These are phyloP conservation scores for Equus przewalskii DNA, from an alignment of 2,113 vertebrate genomes.

Conservation along the genomic window DNA sequence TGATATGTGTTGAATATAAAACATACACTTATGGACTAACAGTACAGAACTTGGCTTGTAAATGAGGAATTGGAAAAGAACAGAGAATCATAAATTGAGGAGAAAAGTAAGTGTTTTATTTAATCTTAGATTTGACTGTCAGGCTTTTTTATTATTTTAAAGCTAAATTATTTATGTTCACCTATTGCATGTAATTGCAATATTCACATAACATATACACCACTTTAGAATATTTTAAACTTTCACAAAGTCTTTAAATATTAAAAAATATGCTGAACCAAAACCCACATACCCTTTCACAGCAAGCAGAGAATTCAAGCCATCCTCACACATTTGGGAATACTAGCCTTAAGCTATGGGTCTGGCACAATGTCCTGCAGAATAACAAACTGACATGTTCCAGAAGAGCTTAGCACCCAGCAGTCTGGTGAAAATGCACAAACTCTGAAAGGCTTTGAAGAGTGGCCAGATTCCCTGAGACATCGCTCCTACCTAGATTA, in stretches of 20 bases:
- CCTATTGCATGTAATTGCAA: neutral
- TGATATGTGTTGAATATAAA: constrained; percentile 52
- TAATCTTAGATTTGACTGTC: neutral
- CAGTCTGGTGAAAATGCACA: neutral
- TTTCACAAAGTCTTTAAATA: neutral
- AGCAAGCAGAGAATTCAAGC: neutral
- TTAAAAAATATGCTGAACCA: neutral
- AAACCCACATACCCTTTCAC: neutral
- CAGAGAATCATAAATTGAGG: neutral
- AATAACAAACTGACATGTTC: constrained; percentile 64
- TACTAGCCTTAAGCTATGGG: neutral
- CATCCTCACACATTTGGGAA: neutral
- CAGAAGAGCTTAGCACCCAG: neutral
- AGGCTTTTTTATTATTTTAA: constrained; percentile 4
- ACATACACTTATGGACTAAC: neutral
- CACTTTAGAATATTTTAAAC: neutral
- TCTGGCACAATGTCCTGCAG: neutral
- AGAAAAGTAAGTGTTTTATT: constrained; percentile 64
- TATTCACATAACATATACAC: neutral
- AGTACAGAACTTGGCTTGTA: constrained; percentile 47
- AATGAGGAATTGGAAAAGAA: constrained; percentile 62
- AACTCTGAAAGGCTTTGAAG: constrained; percentile 29
- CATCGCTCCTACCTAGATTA: neutral
- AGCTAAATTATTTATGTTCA: neutral
- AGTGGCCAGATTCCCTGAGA: neutral